phyloP scores from a whole-genome alignment of 2,797 vertebrate genomes.

The Pitangus sulphuratus region DNA sequence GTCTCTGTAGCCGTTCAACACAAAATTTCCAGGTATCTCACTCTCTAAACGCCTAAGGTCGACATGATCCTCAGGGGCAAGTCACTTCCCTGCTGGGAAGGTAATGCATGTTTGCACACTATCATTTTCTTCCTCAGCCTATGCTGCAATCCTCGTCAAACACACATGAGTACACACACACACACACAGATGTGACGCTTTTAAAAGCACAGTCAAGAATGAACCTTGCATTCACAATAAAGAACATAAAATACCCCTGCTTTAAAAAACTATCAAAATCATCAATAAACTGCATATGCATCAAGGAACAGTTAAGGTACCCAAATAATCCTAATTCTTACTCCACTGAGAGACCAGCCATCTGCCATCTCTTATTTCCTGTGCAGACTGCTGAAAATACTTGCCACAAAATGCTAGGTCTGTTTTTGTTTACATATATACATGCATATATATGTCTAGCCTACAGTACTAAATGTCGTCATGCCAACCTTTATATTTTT shows the following conservation, averaged over 20 bases:
- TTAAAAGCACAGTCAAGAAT: neutral
- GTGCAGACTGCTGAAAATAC: slow-evolving; percentile 4
- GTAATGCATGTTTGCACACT: slow-evolving; percentile 25
- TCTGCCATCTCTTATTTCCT: slow-evolving; percentile 15
- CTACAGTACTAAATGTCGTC: neutral
- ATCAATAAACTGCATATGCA: neutral
- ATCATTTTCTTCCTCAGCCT: slow-evolving; percentile 38
- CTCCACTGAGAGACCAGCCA: neutral
- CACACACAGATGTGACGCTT: neutral
- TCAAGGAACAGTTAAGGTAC: neutral
- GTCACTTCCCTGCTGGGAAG: neutral
- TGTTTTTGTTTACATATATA: slow-evolving; percentile 7
- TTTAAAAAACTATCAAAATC: slow-evolving; percentile 13
- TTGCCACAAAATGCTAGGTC: neutral
- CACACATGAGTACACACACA: neutral
- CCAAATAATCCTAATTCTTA: neutral
- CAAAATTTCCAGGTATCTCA: slow-evolving; percentile 36
- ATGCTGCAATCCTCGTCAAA: slow-evolving; percentile 23
- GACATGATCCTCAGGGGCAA: neutral
- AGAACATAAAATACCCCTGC: neutral
- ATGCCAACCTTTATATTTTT: slow-evolving; percentile 13
- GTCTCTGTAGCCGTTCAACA: neutral
- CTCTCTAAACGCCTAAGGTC: neutral
- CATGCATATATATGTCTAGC: neutral
- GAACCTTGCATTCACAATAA: neutral